These are phyloP conservation scores for Drosophila robusta DNA, from an alignment of 2,888 invertebrate genomes.

Conservation along the genomic window DNA sequence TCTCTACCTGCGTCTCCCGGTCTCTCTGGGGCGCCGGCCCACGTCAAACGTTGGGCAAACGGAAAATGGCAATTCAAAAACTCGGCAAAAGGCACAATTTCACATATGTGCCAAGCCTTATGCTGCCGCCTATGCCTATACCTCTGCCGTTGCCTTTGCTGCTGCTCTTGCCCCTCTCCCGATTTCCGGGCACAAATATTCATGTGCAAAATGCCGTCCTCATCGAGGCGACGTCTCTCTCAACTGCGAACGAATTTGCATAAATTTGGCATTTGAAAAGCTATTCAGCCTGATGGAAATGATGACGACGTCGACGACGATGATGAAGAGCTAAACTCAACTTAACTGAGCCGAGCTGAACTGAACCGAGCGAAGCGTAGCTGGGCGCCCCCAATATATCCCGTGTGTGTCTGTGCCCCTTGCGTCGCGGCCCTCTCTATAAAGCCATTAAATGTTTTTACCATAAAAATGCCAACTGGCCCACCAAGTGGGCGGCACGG, in stretches of 20 bases:
- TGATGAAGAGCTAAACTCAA: constrained; percentile 58
- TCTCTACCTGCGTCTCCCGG: background rate
- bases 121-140: constrained; percentile 14
- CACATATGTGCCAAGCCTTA: constrained; percentile 57
- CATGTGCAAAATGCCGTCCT: constrained; percentile 70
- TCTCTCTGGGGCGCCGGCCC: constrained; percentile 22
- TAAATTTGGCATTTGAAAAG: constrained; percentile 79
- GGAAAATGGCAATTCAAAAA: constrained; percentile 69
- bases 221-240: constrained; percentile 25
- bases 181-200: constrained; percentile 64
- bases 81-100: constrained; percentile 66
- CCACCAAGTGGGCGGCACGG: constrained; percentile 13
- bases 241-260: constrained; percentile 67
- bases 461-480: constrained; percentile 53
- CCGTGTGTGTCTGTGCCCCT: constrained; percentile 8
- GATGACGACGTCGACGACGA: constrained; percentile 60
- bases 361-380: constrained; percentile 18
- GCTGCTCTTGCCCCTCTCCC: constrained; percentile 1
- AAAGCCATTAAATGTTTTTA: constrained; percentile 70
- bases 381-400: background rate
- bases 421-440: constrained; percentile 42
- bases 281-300: constrained; percentile 75
- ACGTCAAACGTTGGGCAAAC: constrained; percentile 54
- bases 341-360: constrained; percentile 51
- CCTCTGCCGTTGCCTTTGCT: background rate